These are phyloP conservation scores for Dolichopus griseipennis DNA, from an alignment of 2,888 invertebrate species.

Conservation along the genomic window DNA sequence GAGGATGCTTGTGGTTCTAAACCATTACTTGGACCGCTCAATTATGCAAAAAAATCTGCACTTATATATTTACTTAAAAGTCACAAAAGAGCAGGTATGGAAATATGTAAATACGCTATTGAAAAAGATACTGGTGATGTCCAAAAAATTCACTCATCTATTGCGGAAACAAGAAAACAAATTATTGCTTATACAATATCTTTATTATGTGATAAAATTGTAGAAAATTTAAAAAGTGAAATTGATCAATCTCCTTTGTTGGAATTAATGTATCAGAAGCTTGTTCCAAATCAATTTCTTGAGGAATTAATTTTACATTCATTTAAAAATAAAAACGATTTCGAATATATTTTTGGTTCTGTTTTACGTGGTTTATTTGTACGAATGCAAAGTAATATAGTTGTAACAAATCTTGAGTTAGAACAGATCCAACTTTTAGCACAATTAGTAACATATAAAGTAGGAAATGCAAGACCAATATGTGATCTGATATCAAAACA, in stretches of 20 bases:
- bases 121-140: constrained; percentile 39
- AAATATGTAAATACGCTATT: constrained; percentile 22
- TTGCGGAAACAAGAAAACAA: constrained; percentile 29
- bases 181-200: constrained; percentile 52
- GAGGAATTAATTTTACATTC: constrained; percentile 49
- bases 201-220: constrained; percentile 40
- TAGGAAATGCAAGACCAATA: constrained; percentile 65
- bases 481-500: constrained; percentile 57
- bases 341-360: constrained; percentile 37
- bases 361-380: constrained; percentile 38
- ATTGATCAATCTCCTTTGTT: constrained; percentile 48
- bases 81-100: constrained; percentile 30
- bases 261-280: constrained; percentile 51
- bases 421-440: constrained; percentile 66
- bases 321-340: constrained; percentile 40
- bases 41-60: constrained; percentile 33
- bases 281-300: constrained; percentile 55
- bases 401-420: constrained; percentile 37
- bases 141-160: constrained; percentile 7
- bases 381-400: constrained; percentile 37
- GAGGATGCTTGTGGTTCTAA: constrained; percentile 23
- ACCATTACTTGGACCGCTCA: constrained; percentile 23
- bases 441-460: constrained; percentile 72
- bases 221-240: constrained; percentile 31
- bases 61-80: constrained; percentile 36